phyloP scores from a whole-genome alignment of 2,797 vertebrate genomes.

The Dipus sagitta region DNA sequence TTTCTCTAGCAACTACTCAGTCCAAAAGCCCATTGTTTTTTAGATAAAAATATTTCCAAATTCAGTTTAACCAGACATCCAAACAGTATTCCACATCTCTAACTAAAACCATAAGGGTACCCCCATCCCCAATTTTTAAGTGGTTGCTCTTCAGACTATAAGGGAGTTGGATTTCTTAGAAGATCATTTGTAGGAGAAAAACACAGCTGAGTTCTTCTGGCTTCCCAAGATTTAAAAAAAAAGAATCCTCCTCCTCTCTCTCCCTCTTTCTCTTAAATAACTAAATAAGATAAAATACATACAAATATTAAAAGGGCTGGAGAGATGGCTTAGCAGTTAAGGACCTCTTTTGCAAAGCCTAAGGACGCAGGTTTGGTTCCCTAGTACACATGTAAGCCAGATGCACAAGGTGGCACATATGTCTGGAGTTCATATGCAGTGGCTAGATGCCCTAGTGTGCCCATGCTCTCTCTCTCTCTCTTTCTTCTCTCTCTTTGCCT shows the following conservation, averaged over 20 bases:
- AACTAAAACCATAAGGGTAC: conserved; percentile 4
- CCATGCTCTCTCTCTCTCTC: no score
- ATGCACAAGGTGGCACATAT: no score
- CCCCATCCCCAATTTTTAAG: neutral
- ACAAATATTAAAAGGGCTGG: no score
- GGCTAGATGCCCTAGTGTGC: no score
- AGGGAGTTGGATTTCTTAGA: conserved; percentile 81
- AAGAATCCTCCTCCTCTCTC: neutral
- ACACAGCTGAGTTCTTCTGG: conserved; percentile 62
- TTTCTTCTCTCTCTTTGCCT: no score
- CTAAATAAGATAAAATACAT: no score
- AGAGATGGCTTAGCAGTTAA: no score
- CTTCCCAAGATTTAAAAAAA: conserved; percentile 55
- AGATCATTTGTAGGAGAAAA: conserved; percentile 67
- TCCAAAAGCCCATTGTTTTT: neutral
- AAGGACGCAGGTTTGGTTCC: no score
- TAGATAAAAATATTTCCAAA: neutral
- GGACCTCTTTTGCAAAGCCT: no score
- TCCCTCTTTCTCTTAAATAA: no score
- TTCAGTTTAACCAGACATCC: neutral
- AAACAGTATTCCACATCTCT: neutral
- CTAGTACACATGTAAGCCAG: no score
- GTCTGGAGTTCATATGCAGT: no score
- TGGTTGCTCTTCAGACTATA: conserved; percentile 66
- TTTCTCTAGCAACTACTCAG: neutral